Conservation (phyloP, 2,888 invertebrate species). For the Aphodius granarius region DNA sequence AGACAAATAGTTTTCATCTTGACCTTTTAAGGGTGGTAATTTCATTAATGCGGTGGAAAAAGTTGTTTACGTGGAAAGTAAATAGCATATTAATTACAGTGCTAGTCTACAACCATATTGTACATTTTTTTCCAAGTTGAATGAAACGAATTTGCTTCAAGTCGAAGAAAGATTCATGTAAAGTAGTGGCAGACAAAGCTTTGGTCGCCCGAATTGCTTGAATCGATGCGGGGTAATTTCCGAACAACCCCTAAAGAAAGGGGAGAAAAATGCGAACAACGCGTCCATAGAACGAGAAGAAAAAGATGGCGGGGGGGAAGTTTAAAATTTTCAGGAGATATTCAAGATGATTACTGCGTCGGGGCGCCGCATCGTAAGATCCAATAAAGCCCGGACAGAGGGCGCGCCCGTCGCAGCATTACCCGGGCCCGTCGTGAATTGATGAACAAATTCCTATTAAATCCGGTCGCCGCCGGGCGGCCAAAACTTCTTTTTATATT, state of each 20-base stretch:
- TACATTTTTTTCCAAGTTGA: too few relatives aligned
- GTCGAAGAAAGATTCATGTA: too few relatives aligned
- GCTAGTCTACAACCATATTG: too few relatives aligned
- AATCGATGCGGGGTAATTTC: background rate
- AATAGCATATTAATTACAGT: too few relatives aligned
- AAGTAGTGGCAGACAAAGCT: too few relatives aligned
- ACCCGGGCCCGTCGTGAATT: constrained; percentile 50
- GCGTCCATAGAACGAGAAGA: background rate
- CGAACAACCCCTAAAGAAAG: background rate
- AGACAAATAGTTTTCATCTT: background rate
- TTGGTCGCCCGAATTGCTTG: background rate
- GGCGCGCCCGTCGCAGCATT: constrained; percentile 31
- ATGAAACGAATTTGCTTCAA: too few relatives aligned
- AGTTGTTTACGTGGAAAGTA: background rate
- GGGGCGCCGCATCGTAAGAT: constrained; percentile 26
- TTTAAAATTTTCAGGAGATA: constrained; percentile 35
- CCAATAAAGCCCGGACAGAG: constrained; percentile 31
- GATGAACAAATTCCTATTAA: constrained; percentile 58
- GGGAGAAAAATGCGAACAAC: background rate
- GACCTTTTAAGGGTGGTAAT: background rate
- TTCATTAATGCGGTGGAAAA: background rate
- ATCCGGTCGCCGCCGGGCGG: constrained; percentile 51
- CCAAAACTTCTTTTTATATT: constrained; percentile 55
- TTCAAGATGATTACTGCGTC: constrained; percentile 37
- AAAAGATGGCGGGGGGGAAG: background rate